Conservation (phyloP, 2,797 vertebrate species). For the Poecilia velifera region DNA sequence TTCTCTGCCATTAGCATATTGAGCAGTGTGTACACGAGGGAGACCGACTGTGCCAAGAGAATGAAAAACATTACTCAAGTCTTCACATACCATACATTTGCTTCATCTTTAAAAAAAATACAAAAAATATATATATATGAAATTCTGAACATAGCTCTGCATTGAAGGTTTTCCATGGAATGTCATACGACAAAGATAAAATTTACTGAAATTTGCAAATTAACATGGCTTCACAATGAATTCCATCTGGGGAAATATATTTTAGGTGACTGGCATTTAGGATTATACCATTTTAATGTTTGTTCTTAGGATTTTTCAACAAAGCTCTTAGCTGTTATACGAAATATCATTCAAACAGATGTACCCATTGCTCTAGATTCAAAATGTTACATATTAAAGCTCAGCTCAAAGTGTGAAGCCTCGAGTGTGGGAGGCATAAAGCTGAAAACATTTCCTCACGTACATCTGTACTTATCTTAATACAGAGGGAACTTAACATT, state of each 20-base stretch:
- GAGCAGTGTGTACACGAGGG: no score
- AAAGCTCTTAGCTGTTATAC: neutral
- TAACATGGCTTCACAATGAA: neutral
- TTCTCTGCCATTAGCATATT: no score
- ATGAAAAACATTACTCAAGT: neutral
- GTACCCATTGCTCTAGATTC: neutral
- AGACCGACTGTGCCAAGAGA: no score
- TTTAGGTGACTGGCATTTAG: neutral
- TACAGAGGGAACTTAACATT: neutral
- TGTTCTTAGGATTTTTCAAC: neutral
- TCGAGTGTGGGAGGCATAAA: neutral
- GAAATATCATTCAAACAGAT: neutral
- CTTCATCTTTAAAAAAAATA: neutral
- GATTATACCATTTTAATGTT: neutral
- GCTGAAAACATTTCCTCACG: neutral
- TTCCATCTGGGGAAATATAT: neutral
- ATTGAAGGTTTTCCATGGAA: neutral
- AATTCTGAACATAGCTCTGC: neutral
- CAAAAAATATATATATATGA: neutral
- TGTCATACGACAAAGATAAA: neutral
- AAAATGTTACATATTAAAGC: neutral
- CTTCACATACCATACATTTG: neutral
- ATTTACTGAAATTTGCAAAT: neutral
- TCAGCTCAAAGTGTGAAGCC: slow-evolving; percentile 2
- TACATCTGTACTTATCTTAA: neutral